These are phyloP conservation scores for Eubasilissa regina DNA, from an alignment of 1,140 invertebrate species.

Conservation along the genomic window DNA sequence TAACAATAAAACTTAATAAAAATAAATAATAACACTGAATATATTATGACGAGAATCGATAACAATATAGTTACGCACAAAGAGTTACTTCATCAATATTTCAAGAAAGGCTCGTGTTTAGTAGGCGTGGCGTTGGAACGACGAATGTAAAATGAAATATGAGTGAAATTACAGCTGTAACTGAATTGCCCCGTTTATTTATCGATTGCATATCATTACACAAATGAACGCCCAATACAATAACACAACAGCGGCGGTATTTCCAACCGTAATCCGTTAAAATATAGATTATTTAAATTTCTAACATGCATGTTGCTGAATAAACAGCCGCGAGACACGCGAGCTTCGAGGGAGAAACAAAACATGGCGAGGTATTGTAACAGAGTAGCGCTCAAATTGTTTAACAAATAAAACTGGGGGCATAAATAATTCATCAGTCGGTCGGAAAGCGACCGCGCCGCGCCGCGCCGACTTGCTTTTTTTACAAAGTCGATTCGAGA, in stretches of 20 bases:
- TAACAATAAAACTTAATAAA: no score
- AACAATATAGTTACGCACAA: background rate
- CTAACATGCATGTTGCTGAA: constrained; percentile 51
- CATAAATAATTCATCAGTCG: constrained; percentile 55
- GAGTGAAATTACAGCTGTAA: constrained; percentile 16
- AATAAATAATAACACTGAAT: no score
- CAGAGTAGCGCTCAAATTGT: constrained; percentile 58
- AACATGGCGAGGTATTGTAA: constrained; percentile 48
- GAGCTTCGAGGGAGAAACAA: constrained; percentile 53
- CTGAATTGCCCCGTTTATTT: constrained; percentile 43
- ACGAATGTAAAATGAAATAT: constrained; percentile 25
- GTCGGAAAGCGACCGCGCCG: constrained; percentile 6
- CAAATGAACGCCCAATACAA: constrained; percentile 38
- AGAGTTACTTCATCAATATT: background rate
- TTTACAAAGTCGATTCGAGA: no score
- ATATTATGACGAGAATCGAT: no score
- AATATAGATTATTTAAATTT: constrained; percentile 58
- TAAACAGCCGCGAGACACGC: constrained; percentile 56
- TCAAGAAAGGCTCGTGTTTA: background rate
- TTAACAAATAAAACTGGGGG: constrained; percentile 56
- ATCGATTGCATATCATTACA: constrained; percentile 53
- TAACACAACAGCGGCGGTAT: constrained; percentile 22
- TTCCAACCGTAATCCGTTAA: constrained; percentile 40
- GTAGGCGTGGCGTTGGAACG: background rate
- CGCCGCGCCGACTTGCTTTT: no score